Base-by-base conservation (phyloP, 2,888 invertebrate genomes). In the Acanthoscelides obtectus region DNA sequence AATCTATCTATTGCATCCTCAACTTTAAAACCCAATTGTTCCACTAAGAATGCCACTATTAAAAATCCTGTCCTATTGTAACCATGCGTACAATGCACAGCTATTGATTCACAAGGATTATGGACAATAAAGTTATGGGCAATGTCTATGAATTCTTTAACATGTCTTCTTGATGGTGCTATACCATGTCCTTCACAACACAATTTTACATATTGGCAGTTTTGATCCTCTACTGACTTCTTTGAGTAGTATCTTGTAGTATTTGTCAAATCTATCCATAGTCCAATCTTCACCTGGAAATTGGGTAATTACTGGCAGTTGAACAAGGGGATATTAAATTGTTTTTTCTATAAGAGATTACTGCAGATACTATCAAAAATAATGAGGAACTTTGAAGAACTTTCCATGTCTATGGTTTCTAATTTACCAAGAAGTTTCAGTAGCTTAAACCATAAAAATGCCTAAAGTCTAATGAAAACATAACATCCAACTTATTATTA, bases 1-100 rank as follows among this genome's bases (percentile, higher is more conserved):
- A 45, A 45, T 45, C 45, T 45, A 45, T 45, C 45, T 4, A 69
- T 19, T 0, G 96, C 97, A 0, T 93, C 93, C 75, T 94, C 95
- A 0, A 98, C 89, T 80, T 93, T 92, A 86, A 92, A 95, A 78
- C 94, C 94, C 80, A 93, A 87, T 75, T 91, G 90, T 81, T 95
- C 94, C 3, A 98, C 94, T 85, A 99, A 89, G 84, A 94, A 99
- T 0, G 96, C 93, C 22, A 93, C 91, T 69, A 99, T 93, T 12
- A 99, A 87, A 83, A 99, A 99, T 0, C 99, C 99, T 17, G 98
- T 98, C 78, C 99, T 89, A 84, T 99, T 99, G 85, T 98, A 99
- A 0, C 99, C 99, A 85, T 99, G 99, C 0, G 99, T 98, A 82
- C 98, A 98, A 83, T 98, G 98, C 5, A 98, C 92, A 12, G 92